phyloP scores from a whole-genome alignment of 2,797 vertebrate species.

The Pseudopleuronectes americanus region DNA sequence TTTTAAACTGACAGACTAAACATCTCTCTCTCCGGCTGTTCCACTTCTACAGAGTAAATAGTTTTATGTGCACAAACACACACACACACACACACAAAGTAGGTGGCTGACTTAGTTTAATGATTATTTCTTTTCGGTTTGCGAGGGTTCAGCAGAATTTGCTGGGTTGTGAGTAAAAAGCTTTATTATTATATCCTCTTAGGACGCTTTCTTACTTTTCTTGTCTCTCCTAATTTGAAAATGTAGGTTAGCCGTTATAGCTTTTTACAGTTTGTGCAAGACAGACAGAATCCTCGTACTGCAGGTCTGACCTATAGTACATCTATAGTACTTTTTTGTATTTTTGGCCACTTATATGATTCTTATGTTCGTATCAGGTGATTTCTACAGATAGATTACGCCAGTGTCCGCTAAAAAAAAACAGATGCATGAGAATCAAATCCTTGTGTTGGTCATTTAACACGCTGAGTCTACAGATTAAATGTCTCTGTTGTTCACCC shows the following conservation, averaged over 20 bases:
- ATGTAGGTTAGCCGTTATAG: conserved; percentile 10
- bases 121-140: conserved; percentile 69
- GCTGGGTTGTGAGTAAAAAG: conserved; percentile 44
- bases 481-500: conserved; percentile 68
- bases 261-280: conserved; percentile 8
- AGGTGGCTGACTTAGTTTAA: conserved; percentile 66
- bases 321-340: not conserved
- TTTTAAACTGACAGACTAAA: conserved; percentile 90
- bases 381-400: conserved; percentile 9
- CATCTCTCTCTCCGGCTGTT: conserved; percentile 83
- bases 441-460: conserved; percentile 58
- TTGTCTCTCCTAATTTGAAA: conserved; percentile 24
- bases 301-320: not conserved
- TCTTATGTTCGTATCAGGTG: conserved; percentile 3
- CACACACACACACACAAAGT: conserved; percentile 38
- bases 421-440: conserved; percentile 39
- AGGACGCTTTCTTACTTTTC: conserved; percentile 23
- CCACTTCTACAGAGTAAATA: conserved; percentile 84
- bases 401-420: conserved; percentile 5
- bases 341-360: not conserved
- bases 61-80: conserved; percentile 68
- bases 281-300: not conserved
- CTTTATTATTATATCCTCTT: conserved; percentile 16
- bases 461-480: conserved; percentile 62
- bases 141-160: conserved; percentile 58